Conservation (phyloP, 2,888 invertebrate genomes). For the Caenorhabditis sp. region DNA sequence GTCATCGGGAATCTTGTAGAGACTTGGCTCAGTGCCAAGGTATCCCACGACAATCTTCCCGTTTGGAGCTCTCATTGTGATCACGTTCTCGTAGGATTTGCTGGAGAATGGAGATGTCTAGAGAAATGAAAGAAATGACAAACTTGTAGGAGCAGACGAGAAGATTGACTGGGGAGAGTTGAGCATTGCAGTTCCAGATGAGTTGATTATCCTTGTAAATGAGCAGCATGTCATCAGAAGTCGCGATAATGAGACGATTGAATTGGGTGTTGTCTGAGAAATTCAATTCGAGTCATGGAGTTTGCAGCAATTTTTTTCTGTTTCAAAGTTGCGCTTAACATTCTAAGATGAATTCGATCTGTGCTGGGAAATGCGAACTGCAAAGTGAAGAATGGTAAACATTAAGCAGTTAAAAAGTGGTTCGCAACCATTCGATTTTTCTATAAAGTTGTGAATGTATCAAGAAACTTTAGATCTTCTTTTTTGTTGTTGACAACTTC, state of each 20-base stretch:
- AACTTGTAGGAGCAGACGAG: slow-evolving; percentile 61
- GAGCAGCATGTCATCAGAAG: slow-evolving; percentile 59
- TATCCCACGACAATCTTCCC: slow-evolving; percentile 69
- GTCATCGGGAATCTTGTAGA: slow-evolving; percentile 62
- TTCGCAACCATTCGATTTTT: too few relatives aligned
- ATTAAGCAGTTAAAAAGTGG: too few relatives aligned
- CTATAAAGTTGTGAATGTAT: too few relatives aligned
- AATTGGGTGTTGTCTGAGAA: slow-evolving; percentile 47
- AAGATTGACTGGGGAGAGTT: slow-evolving; percentile 47
- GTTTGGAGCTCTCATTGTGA: slow-evolving; percentile 51
- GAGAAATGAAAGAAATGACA: not conserved
- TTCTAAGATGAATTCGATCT: too few relatives aligned
- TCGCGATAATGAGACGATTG: slow-evolving; percentile 63
- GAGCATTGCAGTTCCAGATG: slow-evolving; percentile 71
- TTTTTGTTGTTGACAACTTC: too few relatives aligned
- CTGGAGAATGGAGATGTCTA: slow-evolving; percentile 34
- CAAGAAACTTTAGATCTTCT: too few relatives aligned
- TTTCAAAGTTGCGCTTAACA: too few relatives aligned
- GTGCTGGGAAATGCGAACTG: too few relatives aligned
- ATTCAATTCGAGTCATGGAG: too few relatives aligned
- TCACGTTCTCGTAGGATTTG: slow-evolving; percentile 59
- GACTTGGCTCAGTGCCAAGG: slow-evolving; percentile 71
- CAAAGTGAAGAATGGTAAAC: too few relatives aligned
- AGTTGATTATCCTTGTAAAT: slow-evolving; percentile 67
- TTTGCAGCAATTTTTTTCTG: slow-evolving; percentile 21